These are phyloP conservation scores for Mesocentrotus franciscanus DNA, from an alignment of 53 echinoderm and acorn worm genomes.

Conservation along the genomic window DNA sequence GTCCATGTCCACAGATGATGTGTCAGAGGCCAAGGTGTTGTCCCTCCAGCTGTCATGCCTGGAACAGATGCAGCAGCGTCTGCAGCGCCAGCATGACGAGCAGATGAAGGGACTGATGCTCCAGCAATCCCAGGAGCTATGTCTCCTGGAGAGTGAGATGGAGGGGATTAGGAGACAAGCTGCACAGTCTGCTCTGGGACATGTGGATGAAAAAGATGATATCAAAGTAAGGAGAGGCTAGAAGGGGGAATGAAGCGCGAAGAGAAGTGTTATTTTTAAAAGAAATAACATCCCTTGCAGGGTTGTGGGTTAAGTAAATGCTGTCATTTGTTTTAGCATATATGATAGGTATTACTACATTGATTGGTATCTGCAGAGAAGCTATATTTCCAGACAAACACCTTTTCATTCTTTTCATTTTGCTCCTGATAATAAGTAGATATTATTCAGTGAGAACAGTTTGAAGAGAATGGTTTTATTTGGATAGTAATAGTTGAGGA, in stretches of 20 bases:
- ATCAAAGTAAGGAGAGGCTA: not conserved
- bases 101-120: constrained; percentile 84
- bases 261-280: not conserved
- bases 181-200: constrained; percentile 48
- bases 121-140: constrained; percentile 84
- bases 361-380: too few relatives aligned
- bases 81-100: constrained; percentile 84
- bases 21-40: constrained; percentile 70
- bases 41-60: constrained; percentile 82
- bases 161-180: constrained; percentile 74
- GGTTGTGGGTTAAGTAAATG: not conserved
- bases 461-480: too few relatives aligned
- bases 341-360: not conserved
- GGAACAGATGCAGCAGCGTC: constrained; percentile 79
- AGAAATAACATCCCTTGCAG: not conserved
- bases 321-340: not conserved
- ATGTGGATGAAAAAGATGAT: constrained; percentile 10
- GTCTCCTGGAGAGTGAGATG: constrained; percentile 88
- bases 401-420: too few relatives aligned
- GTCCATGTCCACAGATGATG: constrained; percentile 18
- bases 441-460: too few relatives aligned
- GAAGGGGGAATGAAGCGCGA: not conserved
- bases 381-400: too few relatives aligned
- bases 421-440: too few relatives aligned
- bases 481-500: not conserved